phyloP scores from a whole-genome alignment of 2,113 vertebrate genomes.

The Cacatua alba region DNA sequence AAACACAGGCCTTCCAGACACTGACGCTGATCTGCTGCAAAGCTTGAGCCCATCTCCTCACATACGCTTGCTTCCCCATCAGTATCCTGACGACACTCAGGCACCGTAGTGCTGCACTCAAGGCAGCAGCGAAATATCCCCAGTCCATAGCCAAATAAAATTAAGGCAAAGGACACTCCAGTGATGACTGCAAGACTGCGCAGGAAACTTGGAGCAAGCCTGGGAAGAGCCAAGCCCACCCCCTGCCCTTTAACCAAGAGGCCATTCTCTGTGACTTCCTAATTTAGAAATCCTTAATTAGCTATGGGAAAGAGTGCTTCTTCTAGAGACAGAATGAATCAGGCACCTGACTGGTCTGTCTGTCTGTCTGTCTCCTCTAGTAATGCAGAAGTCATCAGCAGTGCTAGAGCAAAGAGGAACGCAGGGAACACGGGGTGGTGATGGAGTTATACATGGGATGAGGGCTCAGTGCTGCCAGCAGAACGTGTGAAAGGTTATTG shows the following conservation, averaged over 20 bases:
- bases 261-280: not conserved
- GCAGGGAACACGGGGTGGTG: accelerated
- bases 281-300: slow-evolving; percentile 21
- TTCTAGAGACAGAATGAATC: not conserved
- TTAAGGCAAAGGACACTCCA: slow-evolving; percentile 27
- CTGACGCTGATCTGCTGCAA: not conserved
- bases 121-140: not conserved
- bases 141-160: not conserved
- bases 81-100: not conserved
- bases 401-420: not conserved
- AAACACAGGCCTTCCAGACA: not conserved
- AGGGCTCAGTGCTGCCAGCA: not conserved
- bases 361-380: not conserved
- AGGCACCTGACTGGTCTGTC: not conserved
- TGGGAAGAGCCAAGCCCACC: not conserved
- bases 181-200: not conserved
- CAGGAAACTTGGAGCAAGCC: not conserved
- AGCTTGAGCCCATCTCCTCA: not conserved
- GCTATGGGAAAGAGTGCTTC: not conserved
- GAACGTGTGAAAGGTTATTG: not conserved
- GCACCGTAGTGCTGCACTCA: accelerated
- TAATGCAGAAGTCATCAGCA: not conserved
- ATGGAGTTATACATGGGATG: accelerated
- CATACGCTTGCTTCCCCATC: not conserved
- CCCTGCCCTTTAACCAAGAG: not conserved